Evolutionary conservation across 2,113 vertebrate species (phyloP).

Genomic region (Notarius lentiginosus): DNA sequence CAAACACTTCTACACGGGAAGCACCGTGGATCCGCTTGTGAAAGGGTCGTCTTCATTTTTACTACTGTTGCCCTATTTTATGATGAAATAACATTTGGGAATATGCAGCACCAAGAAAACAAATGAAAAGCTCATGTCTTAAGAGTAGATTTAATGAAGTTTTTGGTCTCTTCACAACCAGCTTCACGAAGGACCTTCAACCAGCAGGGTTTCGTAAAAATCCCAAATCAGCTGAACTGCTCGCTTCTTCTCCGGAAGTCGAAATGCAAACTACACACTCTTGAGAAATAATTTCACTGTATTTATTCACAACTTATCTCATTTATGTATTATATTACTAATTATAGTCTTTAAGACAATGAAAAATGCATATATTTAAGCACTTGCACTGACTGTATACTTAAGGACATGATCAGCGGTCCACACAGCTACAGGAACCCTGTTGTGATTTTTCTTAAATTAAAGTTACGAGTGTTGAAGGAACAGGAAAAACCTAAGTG

Average conservation of each 20-base stretch:
- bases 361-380: not conserved
- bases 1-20: not conserved
- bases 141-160: not conserved
- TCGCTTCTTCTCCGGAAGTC: not conserved
- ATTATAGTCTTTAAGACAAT: not conserved
- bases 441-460: not conserved
- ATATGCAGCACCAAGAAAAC: not conserved
- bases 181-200: not conserved
- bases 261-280: not conserved
- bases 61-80: not conserved
- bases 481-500: not conserved
- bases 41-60: not conserved
- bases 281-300: not conserved
- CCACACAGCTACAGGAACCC: not conserved
- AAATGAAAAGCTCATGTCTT: not conserved
- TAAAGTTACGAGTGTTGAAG: not conserved
- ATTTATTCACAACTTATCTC: too few relatives aligned
- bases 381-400: not conserved
- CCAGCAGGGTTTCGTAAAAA: not conserved
- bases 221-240: not conserved
- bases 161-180: not conserved
- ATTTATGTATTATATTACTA: not conserved
- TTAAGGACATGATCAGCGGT: not conserved
- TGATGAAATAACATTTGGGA: not conserved
- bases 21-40: not conserved